These are phyloP conservation scores for Hephaestus fuliginosus DNA, from an alignment of 2,797 vertebrate species.

Conservation along the genomic window DNA sequence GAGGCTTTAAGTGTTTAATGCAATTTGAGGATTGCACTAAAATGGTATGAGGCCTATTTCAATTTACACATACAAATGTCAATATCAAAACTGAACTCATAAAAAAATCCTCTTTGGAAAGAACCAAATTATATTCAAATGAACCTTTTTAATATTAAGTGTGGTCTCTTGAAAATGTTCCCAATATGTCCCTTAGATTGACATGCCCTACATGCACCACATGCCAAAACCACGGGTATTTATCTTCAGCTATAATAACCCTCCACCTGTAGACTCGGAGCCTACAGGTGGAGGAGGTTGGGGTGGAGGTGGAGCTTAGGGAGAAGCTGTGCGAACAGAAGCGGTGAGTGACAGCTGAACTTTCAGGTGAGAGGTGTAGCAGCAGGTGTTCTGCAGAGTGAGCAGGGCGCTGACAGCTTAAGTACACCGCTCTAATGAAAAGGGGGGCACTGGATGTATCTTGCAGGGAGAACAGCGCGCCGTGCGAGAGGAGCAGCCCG, in stretches of 20 bases:
- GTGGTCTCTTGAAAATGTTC: background rate
- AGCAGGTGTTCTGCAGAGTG: constrained; percentile 2
- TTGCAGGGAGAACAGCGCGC: background rate
- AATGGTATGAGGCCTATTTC: too few relatives aligned
- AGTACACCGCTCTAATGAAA: constrained; percentile 2
- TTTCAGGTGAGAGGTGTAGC: constrained; percentile 12
- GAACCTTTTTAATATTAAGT: background rate
- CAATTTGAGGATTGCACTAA: too few relatives aligned
- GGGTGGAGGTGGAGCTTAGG: background rate
- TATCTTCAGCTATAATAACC: too few relatives aligned
- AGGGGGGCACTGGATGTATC: background rate
- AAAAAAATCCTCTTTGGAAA: background rate
- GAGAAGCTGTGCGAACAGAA: background rate
- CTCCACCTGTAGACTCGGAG: background rate
- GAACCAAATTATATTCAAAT: background rate
- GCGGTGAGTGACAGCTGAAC: constrained; percentile 4
- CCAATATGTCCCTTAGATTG: background rate
- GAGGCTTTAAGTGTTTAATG: too few relatives aligned
- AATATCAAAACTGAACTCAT: too few relatives aligned
- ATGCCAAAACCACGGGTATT: too few relatives aligned
- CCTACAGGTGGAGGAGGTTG: constrained; percentile 16
- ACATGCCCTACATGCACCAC: too few relatives aligned
- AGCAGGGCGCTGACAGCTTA: constrained; percentile 3
- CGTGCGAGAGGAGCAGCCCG: background rate
- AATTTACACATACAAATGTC: background rate